Conservation (phyloP, 2,888 invertebrate genomes). For the Xestobium rufovillosum region DNA sequence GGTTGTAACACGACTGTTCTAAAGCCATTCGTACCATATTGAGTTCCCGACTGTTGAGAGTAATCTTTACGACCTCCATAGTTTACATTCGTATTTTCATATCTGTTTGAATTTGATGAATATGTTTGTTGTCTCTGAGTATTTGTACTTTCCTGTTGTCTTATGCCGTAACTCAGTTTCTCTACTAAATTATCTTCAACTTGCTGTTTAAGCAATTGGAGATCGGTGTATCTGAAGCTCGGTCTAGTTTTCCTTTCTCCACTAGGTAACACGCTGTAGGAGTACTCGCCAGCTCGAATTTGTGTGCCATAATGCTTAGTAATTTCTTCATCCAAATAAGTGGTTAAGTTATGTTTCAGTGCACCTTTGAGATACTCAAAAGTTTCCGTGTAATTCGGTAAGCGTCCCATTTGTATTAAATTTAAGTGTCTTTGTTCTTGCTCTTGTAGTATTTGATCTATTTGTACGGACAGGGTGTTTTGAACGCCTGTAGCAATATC, state of each 20-base stretch:
- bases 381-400: constrained; percentile 24
- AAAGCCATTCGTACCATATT: constrained; percentile 1
- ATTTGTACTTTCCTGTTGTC: constrained; percentile 19
- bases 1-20: not conserved
- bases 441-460: constrained; percentile 32
- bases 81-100: not conserved
- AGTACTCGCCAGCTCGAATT: constrained; percentile 30
- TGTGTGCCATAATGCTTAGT: constrained; percentile 35
- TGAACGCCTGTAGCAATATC: constrained; percentile 35
- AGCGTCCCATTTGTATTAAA: not conserved
- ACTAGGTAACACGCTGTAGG: constrained; percentile 28
- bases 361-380: constrained; percentile 33
- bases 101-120: constrained; percentile 11
- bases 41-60: not conserved
- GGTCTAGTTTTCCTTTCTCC: constrained; percentile 28
- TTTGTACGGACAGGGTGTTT: constrained; percentile 29
- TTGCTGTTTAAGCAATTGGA: constrained; percentile 34
- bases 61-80: constrained; percentile 2
- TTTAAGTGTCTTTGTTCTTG: constrained; percentile 28
- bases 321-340: constrained; percentile 33
- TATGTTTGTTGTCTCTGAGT: constrained; percentile 14
- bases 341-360: constrained; percentile 34
- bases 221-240: constrained; percentile 35
- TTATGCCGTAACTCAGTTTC: constrained; percentile 25
- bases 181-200: constrained; percentile 35